phyloP scores from a whole-genome alignment of 2,888 invertebrate species.

The Cyaniris semiargus region DNA sequence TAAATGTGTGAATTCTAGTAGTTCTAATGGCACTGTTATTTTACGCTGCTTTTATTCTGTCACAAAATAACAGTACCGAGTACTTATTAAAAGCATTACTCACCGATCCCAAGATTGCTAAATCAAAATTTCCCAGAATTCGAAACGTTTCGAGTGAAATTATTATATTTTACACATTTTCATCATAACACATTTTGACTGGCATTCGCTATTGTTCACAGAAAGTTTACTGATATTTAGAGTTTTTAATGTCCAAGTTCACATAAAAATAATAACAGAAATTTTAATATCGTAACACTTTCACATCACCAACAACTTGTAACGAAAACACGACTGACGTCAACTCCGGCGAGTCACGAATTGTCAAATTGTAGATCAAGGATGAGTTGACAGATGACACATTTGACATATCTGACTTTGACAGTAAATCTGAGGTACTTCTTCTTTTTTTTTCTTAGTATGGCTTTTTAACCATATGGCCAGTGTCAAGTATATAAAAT shows the following conservation, averaged over 20 bases:
- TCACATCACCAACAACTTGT: constrained; percentile 20
- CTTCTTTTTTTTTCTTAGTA: not conserved
- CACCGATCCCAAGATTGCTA: constrained; percentile 66
- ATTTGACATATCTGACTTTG: not conserved
- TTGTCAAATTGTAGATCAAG: not conserved
- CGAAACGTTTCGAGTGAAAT: constrained; percentile 54
- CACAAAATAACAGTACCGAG: not conserved
- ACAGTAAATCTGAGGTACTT: not conserved
- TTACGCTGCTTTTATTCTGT: not conserved
- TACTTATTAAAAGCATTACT: constrained; percentile 52
- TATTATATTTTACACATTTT: constrained; percentile 53
- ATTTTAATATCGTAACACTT: constrained; percentile 30
- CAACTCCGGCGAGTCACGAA: not conserved
- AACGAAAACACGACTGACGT: constrained; percentile 29
- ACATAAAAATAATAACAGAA: constrained; percentile 26
- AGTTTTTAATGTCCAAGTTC: not conserved
- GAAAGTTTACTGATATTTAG: not conserved
- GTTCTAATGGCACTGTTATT: not conserved
- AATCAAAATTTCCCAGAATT: constrained; percentile 73
- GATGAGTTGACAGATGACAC: not conserved
- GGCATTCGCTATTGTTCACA: not conserved
- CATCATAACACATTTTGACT: constrained; percentile 53
- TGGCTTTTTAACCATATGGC: too few relatives aligned
- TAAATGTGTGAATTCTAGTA: not conserved
- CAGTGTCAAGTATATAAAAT: too few relatives aligned